Conservation (phyloP, 1,140 invertebrate species). For the Cardiocondyla obscurior region DNA sequence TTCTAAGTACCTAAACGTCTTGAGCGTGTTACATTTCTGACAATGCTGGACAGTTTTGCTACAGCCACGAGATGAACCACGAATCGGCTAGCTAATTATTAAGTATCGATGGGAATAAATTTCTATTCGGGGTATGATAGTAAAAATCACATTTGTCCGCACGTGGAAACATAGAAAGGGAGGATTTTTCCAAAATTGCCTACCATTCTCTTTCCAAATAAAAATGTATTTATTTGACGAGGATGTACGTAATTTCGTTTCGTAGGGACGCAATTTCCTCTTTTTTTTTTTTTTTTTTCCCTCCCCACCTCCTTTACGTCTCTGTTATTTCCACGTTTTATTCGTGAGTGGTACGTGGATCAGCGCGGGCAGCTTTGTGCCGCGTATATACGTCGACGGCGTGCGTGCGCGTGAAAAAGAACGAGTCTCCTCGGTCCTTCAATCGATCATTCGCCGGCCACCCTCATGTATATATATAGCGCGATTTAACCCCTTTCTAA, state of each 20-base stretch:
- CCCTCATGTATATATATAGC: constrained; percentile 33
- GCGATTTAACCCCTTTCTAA: constrained; percentile 59
- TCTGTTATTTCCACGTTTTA: constrained; percentile 31
- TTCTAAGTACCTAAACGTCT: no score
- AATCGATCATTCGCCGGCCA: constrained; percentile 14
- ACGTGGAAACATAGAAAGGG: neutral
- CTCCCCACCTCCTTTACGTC: no score
- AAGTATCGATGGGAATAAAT: no score
- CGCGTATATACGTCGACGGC: neutral
- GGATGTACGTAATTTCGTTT: neutral
- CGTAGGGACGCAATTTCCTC: neutral
- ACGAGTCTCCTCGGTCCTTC: constrained; percentile 31
- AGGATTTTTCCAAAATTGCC: neutral
- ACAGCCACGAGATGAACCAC: no score
- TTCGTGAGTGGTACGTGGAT: neutral
- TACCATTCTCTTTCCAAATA: neutral
- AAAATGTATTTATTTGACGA: neutral
- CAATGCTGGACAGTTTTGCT: no score
- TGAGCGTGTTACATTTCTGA: no score
- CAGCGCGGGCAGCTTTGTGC: neutral
- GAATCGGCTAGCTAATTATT: no score
- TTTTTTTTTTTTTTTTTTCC: no score
- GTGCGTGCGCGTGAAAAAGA: constrained; percentile 32
- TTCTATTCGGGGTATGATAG: no score
- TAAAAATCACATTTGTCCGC: neutral